Percentiles rank a stretch among this genome's conserved stretches.
Evolutionary conservation across 2,113 vertebrate species (phyloP).

Genomic region (Notarius quadriscutis): DNA sequence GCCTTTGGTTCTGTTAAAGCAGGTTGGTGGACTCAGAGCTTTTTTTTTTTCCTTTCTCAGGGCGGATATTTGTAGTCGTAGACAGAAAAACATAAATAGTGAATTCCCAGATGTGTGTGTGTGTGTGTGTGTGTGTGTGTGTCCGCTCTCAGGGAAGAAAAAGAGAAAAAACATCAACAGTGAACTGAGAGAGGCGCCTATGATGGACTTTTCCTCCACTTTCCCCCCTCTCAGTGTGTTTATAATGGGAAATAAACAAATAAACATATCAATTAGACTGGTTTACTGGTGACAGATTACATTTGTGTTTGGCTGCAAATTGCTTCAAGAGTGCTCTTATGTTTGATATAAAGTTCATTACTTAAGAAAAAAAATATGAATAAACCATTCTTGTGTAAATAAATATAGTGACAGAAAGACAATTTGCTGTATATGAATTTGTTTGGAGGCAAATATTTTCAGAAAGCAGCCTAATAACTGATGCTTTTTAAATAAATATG

Average conservation of each 20-base stretch:
- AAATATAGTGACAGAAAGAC: neutral
- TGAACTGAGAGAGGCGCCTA: slow-evolving; percentile 41
- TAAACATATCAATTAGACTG: slow-evolving; percentile 1
- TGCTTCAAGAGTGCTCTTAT: neutral
- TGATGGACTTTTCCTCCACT: slow-evolving; percentile 27
- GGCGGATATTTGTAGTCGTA: slow-evolving; percentile 64
- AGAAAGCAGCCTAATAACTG: neutral
- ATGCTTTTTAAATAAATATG: neutral
- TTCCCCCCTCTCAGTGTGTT: slow-evolving; percentile 23
- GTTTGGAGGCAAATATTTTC: neutral
- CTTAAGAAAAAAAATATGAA: neutral
- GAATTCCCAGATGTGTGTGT: slow-evolving; percentile 53
- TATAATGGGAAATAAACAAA: slow-evolving; percentile 24
- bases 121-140: slow-evolving; percentile 50
- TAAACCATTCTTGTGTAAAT: neutral
- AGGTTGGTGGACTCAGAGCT: neutral
- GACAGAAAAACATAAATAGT: slow-evolving; percentile 69
- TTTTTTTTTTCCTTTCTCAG: slow-evolving; percentile 50
- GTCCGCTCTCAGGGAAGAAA: slow-evolving; percentile 55
- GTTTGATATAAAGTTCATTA: neutral
- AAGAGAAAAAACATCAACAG: slow-evolving; percentile 30
- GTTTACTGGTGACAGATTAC: slow-evolving; percentile 1
- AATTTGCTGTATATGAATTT: neutral
- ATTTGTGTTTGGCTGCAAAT: neutral
- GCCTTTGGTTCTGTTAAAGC: neutral